These are phyloP conservation scores for Drosophila mauritiana DNA, from an alignment of 1,140 invertebrate genomes.

Conservation along the genomic window DNA sequence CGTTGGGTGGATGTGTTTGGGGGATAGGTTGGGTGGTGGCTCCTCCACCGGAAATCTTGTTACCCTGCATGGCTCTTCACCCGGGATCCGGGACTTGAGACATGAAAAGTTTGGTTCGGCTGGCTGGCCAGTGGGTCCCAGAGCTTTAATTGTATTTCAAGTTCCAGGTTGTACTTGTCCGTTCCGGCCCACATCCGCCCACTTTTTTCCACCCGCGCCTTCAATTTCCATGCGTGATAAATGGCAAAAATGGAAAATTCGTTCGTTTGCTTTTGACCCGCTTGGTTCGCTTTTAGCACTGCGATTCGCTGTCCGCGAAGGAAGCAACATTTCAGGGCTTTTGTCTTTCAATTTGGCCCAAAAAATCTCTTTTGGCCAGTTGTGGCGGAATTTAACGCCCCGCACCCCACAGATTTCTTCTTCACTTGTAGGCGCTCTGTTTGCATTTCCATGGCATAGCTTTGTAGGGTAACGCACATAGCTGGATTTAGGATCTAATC, in stretches of 20 bases:
- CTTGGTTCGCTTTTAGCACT: constrained; percentile 27
- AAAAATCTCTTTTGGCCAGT: constrained; percentile 36
- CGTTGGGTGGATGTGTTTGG: constrained; percentile 3
- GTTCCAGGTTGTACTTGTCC: constrained; percentile 30
- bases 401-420: constrained; percentile 2
- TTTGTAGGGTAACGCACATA: constrained; percentile 29
- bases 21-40: not conserved
- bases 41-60: constrained; percentile 21
- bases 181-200: not conserved
- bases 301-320: constrained; percentile 22
- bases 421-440: constrained; percentile 25
- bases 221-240: constrained; percentile 64
- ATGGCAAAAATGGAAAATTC: constrained; percentile 43
- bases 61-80: constrained; percentile 41
- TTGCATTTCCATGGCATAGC: constrained; percentile 51
- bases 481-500: constrained; percentile 12
- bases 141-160: constrained; percentile 77
- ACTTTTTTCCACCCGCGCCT: constrained; percentile 3
- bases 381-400: constrained; percentile 7
- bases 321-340: constrained; percentile 46
- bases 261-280: constrained; percentile 21
- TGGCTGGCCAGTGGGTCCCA: constrained; percentile 53
- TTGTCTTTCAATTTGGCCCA: constrained; percentile 63
- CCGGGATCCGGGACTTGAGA: constrained; percentile 50
- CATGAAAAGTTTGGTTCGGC: constrained; percentile 46